Evolutionary conservation across 2,888 invertebrate genomes (phyloP).

Genomic region (Elmis aenea): DNA sequence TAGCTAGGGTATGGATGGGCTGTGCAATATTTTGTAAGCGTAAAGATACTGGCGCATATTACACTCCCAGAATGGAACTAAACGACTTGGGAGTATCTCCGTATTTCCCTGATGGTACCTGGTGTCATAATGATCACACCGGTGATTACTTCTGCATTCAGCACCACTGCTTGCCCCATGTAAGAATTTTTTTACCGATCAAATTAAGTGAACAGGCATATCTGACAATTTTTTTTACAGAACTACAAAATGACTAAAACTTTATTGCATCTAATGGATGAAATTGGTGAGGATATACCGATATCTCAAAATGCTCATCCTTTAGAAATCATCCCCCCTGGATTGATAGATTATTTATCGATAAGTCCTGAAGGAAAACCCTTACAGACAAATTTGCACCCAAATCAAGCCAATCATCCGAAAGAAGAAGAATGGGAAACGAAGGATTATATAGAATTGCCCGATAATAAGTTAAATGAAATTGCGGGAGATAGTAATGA

Average conservation of each 20-base stretch:
- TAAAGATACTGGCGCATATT: constrained; percentile 61
- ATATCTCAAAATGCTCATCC: constrained; percentile 63
- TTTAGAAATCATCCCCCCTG: constrained; percentile 45
- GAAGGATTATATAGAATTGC: constrained; percentile 61
- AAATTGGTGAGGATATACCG: constrained; percentile 53
- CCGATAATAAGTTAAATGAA: constrained; percentile 26
- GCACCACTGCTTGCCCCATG: constrained; percentile 72
- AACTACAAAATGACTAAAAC: constrained; percentile 57
- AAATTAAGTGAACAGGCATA: too few species aligned
- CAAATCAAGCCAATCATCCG: constrained; percentile 50
- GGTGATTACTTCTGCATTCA: constrained; percentile 64
- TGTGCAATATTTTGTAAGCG: constrained; percentile 74
- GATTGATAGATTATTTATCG: constrained; percentile 57
- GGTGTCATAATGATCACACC: constrained; percentile 64
- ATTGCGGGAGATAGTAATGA: too few species aligned
- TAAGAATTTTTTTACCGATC: too few species aligned
- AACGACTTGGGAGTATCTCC: constrained; percentile 68
- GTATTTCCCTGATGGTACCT: constrained; percentile 76
- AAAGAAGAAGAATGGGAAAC: constrained; percentile 62
- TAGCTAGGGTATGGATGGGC: constrained; percentile 70
- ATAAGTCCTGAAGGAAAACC: constrained; percentile 58
- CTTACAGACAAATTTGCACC: constrained; percentile 53
- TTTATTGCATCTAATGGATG: constrained; percentile 44
- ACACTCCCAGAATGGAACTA: constrained; percentile 70
- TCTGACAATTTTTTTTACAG: constrained; percentile 37